Evolutionary conservation across 1,140 invertebrate species (phyloP), one percentile per base, ranked within the genome.

Genomic region (Zophobas morio): DNA sequence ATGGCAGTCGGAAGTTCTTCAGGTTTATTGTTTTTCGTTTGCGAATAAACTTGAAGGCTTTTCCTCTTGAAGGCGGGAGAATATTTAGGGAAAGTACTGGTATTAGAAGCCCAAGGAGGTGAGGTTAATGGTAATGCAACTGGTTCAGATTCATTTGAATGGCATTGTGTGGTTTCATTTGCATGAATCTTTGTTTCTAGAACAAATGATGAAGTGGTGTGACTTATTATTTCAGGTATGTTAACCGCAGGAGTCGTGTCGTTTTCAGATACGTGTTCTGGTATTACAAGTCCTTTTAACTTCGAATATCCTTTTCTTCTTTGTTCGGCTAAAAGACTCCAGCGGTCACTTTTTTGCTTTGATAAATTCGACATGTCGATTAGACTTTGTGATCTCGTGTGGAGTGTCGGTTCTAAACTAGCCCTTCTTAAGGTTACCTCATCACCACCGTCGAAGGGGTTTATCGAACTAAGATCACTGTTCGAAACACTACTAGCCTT

Each of bases 11-110:
- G 36, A 32, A 39, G 6, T 66, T 66, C 56, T 60, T 60, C 56
- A n/a, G 56, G 6, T 39, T 60, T 60, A 6, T 60, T 34, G 20
- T 8, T 39, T 39, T 60, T 60, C 35, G 85, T 86, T 63, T 86
- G 86, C 46, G 88, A 88, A 83, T 92, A 93, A 1, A 93, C 89
- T 76, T 93, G 89, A 32, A 94, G 86, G 49, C 90, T 91, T 86
- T 94, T 94, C 70, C 94, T 85, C 84, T 95, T 96, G 82, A 95
- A 95, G 0, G 94, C 94, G 36, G 94, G 94, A 0, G 94, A 95
- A 88, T 95, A 95, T 87, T 95, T 95, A 0, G 94, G 93, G 72
- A 94, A 85, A 73, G 90, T 79, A 85, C 82, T 80, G 84, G 87
- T 39, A 74, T 83, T 82, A 34, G 84, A 87, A 84, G 89, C 89